These are phyloP conservation scores for Porites rus DNA, from an alignment of 92 coral and sea anemone genomes.

Conservation along the genomic window DNA sequence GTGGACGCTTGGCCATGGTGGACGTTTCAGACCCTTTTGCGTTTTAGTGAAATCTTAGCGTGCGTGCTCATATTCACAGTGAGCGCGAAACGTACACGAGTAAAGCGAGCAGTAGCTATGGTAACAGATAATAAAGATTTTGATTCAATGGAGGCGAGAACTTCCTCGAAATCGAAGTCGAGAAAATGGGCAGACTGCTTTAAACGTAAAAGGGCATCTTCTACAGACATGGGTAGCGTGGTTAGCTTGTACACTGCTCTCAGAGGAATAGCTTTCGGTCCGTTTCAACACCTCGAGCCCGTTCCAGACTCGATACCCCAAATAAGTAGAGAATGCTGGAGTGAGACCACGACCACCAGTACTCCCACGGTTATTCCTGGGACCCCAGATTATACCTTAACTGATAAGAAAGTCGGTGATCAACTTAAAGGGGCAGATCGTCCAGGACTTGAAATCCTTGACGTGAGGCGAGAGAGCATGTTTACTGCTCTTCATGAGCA, in stretches of 20 bases:
- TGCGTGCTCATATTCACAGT: conserved; percentile 78
- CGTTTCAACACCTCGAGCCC: background rate
- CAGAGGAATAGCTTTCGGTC: conserved; percentile 39
- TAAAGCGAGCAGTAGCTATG: conserved; percentile 10
- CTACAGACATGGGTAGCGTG: conserved; percentile 4
- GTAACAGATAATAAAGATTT: background rate
- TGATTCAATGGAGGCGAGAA: background rate
- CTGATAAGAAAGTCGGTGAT: background rate
- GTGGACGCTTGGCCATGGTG: conserved; percentile 87
- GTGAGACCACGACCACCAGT: conserved; percentile 8
- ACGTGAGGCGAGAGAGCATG: conserved; percentile 50
- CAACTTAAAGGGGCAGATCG: background rate
- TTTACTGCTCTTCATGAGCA: conserved; percentile 63
- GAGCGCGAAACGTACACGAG: conserved; percentile 79
- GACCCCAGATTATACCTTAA: background rate
- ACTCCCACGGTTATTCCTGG: background rate
- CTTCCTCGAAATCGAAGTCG: conserved; percentile 8
- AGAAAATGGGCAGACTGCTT: conserved; percentile 2
- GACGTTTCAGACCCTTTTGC: conserved; percentile 72
- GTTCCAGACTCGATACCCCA: background rate
- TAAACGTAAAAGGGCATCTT: background rate
- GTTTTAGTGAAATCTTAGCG: conserved; percentile 68
- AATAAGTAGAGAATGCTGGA: conserved; percentile 10
- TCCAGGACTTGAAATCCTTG: background rate
- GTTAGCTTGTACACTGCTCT: conserved; percentile 59